Conservation (phyloP, 2,888 invertebrate species). For the Candidula unifasciata region DNA sequence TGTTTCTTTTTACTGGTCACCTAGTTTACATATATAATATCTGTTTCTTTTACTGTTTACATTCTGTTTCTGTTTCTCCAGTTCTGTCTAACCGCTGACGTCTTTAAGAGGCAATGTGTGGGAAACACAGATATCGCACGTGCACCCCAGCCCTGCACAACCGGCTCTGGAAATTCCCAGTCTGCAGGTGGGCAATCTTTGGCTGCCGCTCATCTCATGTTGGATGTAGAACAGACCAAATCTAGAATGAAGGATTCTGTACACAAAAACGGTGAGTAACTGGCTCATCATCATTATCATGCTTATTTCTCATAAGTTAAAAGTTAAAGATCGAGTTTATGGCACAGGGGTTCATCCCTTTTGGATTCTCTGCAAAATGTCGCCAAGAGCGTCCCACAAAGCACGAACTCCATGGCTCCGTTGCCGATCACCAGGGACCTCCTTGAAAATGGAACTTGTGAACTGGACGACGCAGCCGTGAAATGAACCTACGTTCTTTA, state of each 20-base stretch:
- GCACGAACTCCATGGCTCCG: too few species aligned
- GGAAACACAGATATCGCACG: neutral
- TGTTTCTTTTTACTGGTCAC: neutral
- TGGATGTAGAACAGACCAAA: constrained; percentile 38
- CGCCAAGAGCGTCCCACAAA: too few species aligned
- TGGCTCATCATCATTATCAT: too few species aligned
- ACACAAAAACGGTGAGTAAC: neutral
- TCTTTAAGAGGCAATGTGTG: neutral
- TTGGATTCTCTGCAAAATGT: too few species aligned
- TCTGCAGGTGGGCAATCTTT: neutral
- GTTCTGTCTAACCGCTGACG: constrained; percentile 5
- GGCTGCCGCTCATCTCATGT: constrained; percentile 40
- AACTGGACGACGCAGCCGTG: too few species aligned
- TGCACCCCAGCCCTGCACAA: neutral
- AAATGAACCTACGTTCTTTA: too few species aligned
- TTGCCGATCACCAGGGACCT: too few species aligned
- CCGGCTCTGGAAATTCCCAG: neutral
- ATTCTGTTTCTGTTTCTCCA: neutral
- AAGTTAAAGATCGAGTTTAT: too few species aligned
- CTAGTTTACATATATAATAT: too few species aligned
- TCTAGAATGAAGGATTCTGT: neutral
- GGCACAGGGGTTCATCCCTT: too few species aligned
- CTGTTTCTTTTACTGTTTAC: neutral
- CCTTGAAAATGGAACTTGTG: too few species aligned
- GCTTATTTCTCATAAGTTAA: too few species aligned